Evolutionary conservation across 2,113 vertebrate species (phyloP).

Genomic region (Sula dactylatra): DNA sequence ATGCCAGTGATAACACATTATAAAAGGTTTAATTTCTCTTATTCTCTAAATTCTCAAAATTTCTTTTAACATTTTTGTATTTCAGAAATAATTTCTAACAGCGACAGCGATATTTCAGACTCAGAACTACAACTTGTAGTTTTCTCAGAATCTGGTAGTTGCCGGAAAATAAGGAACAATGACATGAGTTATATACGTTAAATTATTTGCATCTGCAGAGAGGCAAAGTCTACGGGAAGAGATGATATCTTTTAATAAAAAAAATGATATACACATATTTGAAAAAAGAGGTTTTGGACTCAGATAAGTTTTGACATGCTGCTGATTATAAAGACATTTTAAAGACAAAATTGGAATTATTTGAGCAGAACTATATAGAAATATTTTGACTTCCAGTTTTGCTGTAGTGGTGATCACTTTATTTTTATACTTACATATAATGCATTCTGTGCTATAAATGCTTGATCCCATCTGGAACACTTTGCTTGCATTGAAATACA

Average conservation of each 20-base stretch:
- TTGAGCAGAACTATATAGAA: neutral
- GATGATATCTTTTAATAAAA: neutral
- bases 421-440: neutral
- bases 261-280: neutral
- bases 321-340: neutral
- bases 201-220: neutral
- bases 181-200: neutral
- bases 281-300: neutral
- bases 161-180: neutral
- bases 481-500: neutral
- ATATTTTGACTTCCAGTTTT: neutral
- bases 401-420: neutral
- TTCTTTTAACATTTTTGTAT: too few relatives aligned
- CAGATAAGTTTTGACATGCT: neutral
- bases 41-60: too few relatives aligned
- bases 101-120: neutral
- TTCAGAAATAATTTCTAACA: neutral
- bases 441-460: neutral
- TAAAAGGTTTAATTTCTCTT: neutral
- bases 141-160: neutral
- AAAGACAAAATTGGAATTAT: neutral
- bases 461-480: neutral
- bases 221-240: neutral
- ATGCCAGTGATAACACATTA: neutral
- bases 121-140: neutral